Base-by-base conservation (phyloP, 2,888 invertebrate species). In the Standfussiana lucernea region DNA sequence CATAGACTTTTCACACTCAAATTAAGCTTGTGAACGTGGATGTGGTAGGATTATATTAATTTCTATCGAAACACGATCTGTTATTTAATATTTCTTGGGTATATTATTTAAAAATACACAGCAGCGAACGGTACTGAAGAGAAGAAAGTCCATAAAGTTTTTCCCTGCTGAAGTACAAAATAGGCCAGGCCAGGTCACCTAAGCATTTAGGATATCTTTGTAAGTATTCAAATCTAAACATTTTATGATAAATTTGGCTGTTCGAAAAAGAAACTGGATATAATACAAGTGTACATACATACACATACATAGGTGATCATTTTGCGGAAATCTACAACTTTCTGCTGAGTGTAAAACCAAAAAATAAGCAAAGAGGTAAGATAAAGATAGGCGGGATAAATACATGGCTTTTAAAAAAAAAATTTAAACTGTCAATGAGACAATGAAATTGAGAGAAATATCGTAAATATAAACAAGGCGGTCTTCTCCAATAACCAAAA, bases 301-400 rank as follows among this genome's bases (percentile, higher is more conserved):
- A 10, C 1, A 50, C 40, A 28, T 35, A 28, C 13, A 32, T 15
- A 45, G 0, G 21, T 2, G 35, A 35, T 18, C 0, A 8, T 35
- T 28, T 62, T 50, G 40, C 32, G 8, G n/a, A 40, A 69, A 77
- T 40, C 1, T 28, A 35, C 15, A 8, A 77, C 42, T 77, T 77
- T 77, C 42, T 32, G 47, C 0, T 13, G 2, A 24, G 8, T 11
- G 21, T 32, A 10, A 61, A 35, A 61, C 32, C 21, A 61, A 21
- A 59, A 61, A 21, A 32, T 10, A 32, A 62, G 0, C 21, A 64
- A 53, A 50, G 3, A 75, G 24, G n/a, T n/a, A n/a, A n/a, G n/a
- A n/a, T n/a, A n/a, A n/a, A n/a, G n/a, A n/a, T n/a, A n/a, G n/a
- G n/a, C n/a, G n/a, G 1, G 28, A 35, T 40, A 28, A 28, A 53